Conservation (phyloP, 2,797 vertebrate species). For the Myotis vivesi region DNA sequence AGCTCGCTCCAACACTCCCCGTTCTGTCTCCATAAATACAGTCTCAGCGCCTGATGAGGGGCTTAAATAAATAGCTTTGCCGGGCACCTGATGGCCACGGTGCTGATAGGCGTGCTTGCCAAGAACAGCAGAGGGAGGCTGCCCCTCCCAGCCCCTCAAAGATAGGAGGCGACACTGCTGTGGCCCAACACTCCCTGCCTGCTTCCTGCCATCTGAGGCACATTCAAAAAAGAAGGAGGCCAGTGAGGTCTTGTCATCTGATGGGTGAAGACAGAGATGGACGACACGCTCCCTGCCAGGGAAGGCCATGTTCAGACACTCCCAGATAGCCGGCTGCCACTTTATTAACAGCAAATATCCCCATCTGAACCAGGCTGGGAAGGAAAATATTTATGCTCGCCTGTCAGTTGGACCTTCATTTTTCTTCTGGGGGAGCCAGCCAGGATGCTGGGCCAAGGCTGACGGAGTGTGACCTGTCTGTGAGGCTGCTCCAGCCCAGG, state of each 20-base stretch:
- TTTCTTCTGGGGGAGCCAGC: conserved; percentile 44
- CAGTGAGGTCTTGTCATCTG: conserved; percentile 39
- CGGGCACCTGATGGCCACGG: background rate
- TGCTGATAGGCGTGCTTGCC: conserved; percentile 1
- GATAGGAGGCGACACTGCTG: background rate
- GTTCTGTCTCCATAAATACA: background rate
- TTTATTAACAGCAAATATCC: conserved; percentile 65
- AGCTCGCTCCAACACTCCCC: background rate
- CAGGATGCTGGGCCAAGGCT: background rate
- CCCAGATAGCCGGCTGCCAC: conserved; percentile 63
- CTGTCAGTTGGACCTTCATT: conserved; percentile 57
- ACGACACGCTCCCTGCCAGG: conserved; percentile 1
- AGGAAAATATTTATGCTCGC: conserved; percentile 74
- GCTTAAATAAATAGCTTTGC: conserved; percentile 28
- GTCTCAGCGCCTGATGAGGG: background rate
- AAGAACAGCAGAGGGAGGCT: background rate
- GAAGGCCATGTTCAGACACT: conserved; percentile 50
- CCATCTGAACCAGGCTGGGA: conserved; percentile 63
- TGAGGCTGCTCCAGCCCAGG: background rate
- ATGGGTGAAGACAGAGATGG: conserved; percentile 11
- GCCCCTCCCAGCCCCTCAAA: background rate
- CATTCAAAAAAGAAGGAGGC: conserved; percentile 14
- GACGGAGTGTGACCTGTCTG: background rate
- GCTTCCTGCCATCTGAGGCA: conserved; percentile 13
- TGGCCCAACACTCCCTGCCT: background rate